Conservation (phyloP, 1,140 invertebrate genomes). For the Magallana gigas region DNA sequence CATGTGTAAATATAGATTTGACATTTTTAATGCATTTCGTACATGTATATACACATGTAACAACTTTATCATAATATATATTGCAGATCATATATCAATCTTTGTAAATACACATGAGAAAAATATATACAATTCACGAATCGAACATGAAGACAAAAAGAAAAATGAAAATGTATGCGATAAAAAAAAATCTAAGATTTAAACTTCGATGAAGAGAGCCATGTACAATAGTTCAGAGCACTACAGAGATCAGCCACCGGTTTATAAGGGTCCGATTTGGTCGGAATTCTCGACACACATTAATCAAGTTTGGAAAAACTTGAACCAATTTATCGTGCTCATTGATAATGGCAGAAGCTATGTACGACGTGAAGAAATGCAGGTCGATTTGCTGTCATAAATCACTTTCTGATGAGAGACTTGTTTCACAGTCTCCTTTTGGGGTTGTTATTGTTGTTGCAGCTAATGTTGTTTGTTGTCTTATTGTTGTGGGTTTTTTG, state of each 20-base stretch:
- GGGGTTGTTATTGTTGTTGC: neutral
- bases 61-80: no score
- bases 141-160: neutral
- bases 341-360: slow-evolving; percentile 8
- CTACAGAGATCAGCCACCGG: neutral
- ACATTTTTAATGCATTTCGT: no score
- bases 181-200: neutral
- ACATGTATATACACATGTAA: no score
- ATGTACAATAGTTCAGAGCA: neutral
- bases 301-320: slow-evolving; percentile 1
- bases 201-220: neutral
- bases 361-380: neutral
- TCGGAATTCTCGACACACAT: neutral
- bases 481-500: neutral
- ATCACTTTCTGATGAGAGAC: neutral
- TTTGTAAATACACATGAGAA: no score
- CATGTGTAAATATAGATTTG: no score
- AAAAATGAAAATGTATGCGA: neutral
- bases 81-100: no score
- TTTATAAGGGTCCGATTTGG: neutral
- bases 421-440: neutral
- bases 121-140: no score
- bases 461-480: neutral
- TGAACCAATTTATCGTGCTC: slow-evolving; percentile 34
- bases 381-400: slow-evolving; percentile 35